Evolutionary conservation across 2,888 invertebrate genomes (phyloP), one percentile per base, ranked within the genome.

Genomic region (Mechanitis messenoides): DNA sequence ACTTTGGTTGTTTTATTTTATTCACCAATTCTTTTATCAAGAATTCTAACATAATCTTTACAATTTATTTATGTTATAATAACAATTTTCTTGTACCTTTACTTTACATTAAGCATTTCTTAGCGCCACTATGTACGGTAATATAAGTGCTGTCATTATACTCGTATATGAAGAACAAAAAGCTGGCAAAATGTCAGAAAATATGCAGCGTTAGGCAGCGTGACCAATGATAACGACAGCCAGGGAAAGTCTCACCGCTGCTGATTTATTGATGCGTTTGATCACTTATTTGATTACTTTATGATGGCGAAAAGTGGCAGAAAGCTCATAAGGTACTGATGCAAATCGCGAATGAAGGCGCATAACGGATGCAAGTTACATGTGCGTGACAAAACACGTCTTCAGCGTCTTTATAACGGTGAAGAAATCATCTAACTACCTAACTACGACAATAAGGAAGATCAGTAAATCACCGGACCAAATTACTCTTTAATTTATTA

Each of bases 221-320:
- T 81, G 76, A 75, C 79, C 81, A 87, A 89, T 87, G 72, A 71
- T 84, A 87, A 88, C 83, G 85, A 86, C 80, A 73, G 73, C 61
- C 69, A 73, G 80, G 79, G 86, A 87, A 86, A 87, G 84, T 81
- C 78, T 66, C 76, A 75, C 75, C 68, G 64, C 66, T 60, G 71
- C 81, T 83, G 84, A 87, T 86, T 87, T 84, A 84, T 84, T 73
- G 50, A 50, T 50, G 78, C 77, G 71, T 80, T 78, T 87, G 85
- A 86, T 86, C 83, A 86, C 82, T 84, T 82, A 84, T 87, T 86
- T 87, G 88, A 88, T 87, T 84, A 88, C 87, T 85, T 88, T 89
- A 88, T 88, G 86, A 89, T 88, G 81, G 85, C 80, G 83, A 83
- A 85, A 83, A 85, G 77, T 79, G 79, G 78, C 72, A 80, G 81